Evolutionary conservation across 1,140 invertebrate species (phyloP), one percentile per base, ranked within the genome.

Genomic region (Anoplophora glabripennis): DNA sequence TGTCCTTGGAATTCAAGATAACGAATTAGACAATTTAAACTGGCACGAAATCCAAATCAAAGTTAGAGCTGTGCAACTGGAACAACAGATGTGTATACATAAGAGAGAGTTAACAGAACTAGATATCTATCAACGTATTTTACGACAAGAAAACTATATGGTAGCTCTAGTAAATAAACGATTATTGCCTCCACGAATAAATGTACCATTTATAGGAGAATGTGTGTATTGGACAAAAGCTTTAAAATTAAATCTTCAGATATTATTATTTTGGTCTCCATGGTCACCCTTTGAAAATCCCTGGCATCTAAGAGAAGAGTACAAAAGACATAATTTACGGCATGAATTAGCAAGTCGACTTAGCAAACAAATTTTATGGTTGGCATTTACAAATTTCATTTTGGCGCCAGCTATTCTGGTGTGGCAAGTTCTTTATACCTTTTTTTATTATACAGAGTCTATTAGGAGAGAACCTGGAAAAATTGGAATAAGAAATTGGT

Each of bases 81-180:
- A 97, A 69, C 89, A 96, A 67, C 93, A 97, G 72, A 96, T 99
- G 90, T 98, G 95, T 76, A 94, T 99, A 55, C 94, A 98, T 70
- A 98, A 98, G 76, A 84, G 87, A 71, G 89, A 96, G 70, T 84
- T 99, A 14, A 92, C 92, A 12, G 93, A 98, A 78, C 79, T 99
- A 70, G 97, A 99, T 82, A 97, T 99, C 72, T 98, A 98, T 76
- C 95, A 99, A 79, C 82, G 97, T 71, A 98, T 99, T 77, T 83
- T 99, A 62, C 83, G 91, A 77, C 95, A 94, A 76, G 92, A 96
- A 77, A 99, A 99, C 80, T 99, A 99, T 75, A 85, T 97, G 79
- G 89, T 99, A 33, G 96, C 96, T 21, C 91, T 99, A 88, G 89
- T 98, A 42, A 99, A 99, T 78, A 98, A 99, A 78, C 85, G 84